Evolutionary conservation across 2,113 vertebrate species (phyloP), one percentile per base, ranked within the genome.

Genomic region (Mobula hypostoma): DNA sequence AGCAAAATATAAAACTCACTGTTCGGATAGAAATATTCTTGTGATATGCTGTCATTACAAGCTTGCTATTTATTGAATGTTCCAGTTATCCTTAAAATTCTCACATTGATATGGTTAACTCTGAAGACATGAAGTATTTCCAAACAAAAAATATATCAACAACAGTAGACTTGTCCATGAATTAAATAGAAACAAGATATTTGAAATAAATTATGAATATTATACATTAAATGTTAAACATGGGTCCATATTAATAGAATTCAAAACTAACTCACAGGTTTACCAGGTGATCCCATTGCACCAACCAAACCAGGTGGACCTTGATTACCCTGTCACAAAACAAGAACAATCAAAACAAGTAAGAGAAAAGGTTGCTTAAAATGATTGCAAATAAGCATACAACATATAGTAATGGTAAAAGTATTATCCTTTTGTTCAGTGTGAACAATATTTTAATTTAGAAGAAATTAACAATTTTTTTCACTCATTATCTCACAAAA

Each of bases 221-320:
- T 74, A 74, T 74, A 24, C 19, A 21, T 74, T 74, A 74, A 66
- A 21, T 21, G 72, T 19, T 74, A 6, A 74, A 74, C 5, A 74
- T 27, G 0, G 27, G 3, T 58, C 56, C 80, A 83, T 66, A n/a
- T 66, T 61, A 87, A 2, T 1, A 88, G 32, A 32, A n/a, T 63
- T 70, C 56, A 27, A 94, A 7, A 15, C 48, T 32, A 80, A 96
- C 98, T 97, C 96, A 99, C 99, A 82, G 95, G 95, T 97, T 98
- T 99, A 56, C 99, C 99, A 94, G 98, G 96, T 95, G 98, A 98
- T 94, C 99, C 99, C 95, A 99, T 96, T 80, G 97, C 97, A 87
- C 99, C 99, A 63, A 98, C 94, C 29, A 98, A 95, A 0, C 99
- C 99, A 27, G 96, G 94, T 74, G 96, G 95, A 94, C 99, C 99